Evolutionary conservation across 1,140 invertebrate genomes (phyloP).

Genomic region (Papilio machaon): DNA sequence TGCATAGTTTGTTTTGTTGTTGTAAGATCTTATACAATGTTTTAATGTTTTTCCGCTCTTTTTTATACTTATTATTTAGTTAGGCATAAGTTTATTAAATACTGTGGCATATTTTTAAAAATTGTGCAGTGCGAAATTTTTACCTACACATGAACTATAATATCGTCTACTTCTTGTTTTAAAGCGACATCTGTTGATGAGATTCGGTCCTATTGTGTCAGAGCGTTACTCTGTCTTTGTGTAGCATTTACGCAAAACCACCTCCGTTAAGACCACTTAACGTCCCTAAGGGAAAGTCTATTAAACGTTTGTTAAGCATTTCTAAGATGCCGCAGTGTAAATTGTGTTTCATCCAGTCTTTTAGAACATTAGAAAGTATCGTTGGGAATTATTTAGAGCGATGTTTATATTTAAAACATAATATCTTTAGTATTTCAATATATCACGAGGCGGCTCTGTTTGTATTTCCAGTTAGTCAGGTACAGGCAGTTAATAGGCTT

Average conservation of each 20-base stretch:
- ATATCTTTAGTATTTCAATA: constrained; percentile 5
- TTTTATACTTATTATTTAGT: no score
- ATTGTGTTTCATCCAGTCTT: not conserved
- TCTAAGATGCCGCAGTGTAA: not conserved
- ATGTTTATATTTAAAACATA: constrained; percentile 13
- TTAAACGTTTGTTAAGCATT: not conserved
- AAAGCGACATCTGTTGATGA: constrained; percentile 9
- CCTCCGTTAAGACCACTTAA: no score
- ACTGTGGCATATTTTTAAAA: no score
- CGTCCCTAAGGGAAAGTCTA: no score
- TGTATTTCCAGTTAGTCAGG: constrained; percentile 29
- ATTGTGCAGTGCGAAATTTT: no score
- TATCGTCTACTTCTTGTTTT: not conserved
- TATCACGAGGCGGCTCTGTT: constrained; percentile 31
- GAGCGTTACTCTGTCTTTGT: no score
- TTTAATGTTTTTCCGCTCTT: not conserved
- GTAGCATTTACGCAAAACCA: no score
- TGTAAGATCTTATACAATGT: not conserved
- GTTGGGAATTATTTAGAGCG: constrained; percentile 3
- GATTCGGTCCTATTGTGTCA: not conserved
- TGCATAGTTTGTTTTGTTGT: not conserved
- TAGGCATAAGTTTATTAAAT: no score
- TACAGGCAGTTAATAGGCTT: constrained; percentile 35
- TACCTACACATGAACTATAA: not conserved
- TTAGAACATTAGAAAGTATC: constrained; percentile 15